Base-by-base conservation (phyloP, 2,888 invertebrate species). In the Sarcophaga subvicina region DNA sequence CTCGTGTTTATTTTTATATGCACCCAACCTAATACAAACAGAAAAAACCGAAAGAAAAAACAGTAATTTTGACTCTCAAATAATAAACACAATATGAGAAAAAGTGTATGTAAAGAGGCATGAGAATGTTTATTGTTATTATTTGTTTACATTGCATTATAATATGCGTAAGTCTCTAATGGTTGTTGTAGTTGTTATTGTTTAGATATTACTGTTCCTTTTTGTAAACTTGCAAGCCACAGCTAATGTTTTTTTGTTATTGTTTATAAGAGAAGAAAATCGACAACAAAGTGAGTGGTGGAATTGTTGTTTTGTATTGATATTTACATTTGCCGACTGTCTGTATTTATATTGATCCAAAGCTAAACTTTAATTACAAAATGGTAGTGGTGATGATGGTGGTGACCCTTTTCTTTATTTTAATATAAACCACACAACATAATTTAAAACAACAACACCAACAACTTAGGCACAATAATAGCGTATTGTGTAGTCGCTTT, bases 281-380 rank as follows among this genome's bases (percentile, higher is more conserved):
- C 37, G 8, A 37, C 37, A 37, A 37, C 2, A 37, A 37, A 63
- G 37, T n/a, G 49, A 59, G 10, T n/a, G 59, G 12, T 54, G 64
- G 59, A 10, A 12, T 60, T 59, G 17, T 49, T 63, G 69, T 81
- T 37, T 37, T 37, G 10, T 37, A 37, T 37, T n/a, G 10, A n/a
- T 67, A 70, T 80, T 80, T 73, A 45, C 59, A 37, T 80, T 75
- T 37, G 10, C 37, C 8, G 37, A 69, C 62, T 63, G 85, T 80
- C 81, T 81, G 37, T 85, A 70, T 73, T 85, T 85, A 64, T 66
- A 62, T 66, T 75, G 81, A 78, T 75, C 85, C 47, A 75, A 75
- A 79, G 85, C 82, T 62, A 78, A 73, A 60, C 75, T 82, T 82
- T 79, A 86, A 82, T 86, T 82, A 66, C 77, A 77, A 11, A 6